Evolutionary conservation across 2,797 vertebrate genomes (phyloP).

Genomic region (Helicolenus hilgendorfi): DNA sequence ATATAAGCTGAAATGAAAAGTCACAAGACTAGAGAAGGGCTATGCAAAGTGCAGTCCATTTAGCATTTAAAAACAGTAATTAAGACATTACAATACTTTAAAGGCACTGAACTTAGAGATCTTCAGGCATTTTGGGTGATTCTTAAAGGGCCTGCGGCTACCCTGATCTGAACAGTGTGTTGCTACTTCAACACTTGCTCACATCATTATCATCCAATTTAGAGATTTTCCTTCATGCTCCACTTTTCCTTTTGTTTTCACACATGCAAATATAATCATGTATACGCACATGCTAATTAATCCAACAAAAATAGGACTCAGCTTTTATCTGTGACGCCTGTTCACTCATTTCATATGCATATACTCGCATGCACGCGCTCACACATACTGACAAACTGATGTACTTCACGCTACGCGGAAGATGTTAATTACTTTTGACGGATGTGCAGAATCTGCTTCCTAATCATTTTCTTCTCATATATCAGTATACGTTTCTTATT

Average conservation of each 20-base stretch:
- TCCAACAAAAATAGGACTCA: constrained; percentile 9
- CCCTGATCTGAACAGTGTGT: background rate
- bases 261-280: constrained; percentile 29
- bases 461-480: background rate
- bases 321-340: constrained; percentile 9
- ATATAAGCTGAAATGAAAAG: too few species aligned
- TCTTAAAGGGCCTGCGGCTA: background rate
- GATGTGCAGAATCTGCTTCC: background rate
- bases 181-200: background rate
- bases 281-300: constrained; percentile 38
- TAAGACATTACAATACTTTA: background rate
- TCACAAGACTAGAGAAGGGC: too few species aligned
- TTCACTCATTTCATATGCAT: background rate
- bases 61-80: background rate
- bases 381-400: background rate
- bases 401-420: constrained; percentile 23
- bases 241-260: constrained; percentile 18
- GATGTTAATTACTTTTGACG: constrained; percentile 12
- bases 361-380: background rate
- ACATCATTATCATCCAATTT: background rate
- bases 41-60: too few species aligned
- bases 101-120: background rate
- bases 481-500: background rate
- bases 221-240: constrained; percentile 6
- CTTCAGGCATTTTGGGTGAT: background rate